Evolutionary conservation across 1,140 invertebrate genomes (phyloP), one percentile per base, ranked within the genome.

Genomic region (Drosophila mojavensis): DNA sequence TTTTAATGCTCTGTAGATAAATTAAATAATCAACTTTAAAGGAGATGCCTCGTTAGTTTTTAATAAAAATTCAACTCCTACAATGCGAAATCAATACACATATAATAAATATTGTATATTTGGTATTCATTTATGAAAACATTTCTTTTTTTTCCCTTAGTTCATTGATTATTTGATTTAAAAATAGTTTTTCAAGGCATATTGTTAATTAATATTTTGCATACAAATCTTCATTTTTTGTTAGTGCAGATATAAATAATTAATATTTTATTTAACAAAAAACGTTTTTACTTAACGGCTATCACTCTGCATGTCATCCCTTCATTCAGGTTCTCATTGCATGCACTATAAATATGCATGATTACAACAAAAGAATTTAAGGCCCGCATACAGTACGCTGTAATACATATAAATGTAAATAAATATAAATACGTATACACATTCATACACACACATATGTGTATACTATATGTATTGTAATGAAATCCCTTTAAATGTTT

Each of bases 401-500:
- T 7, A 13, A 43, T n/a, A 59, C 13, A 63, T 50, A 41, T 47
- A 43, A 20, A 67, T 67, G 33, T n/a, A 53, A 60, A 58, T 36
- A 58, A 26, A 68, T 65, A 66, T 20, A 65, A 59, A 39, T 39
- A 41, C 6, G 17, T 28, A 43, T 4, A 59, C 30, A 65, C 17
- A 53, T 47, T 33, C 48, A 36, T 67, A 70, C 28, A 24, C 17
- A 43, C 41, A 43, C 41, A 15, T 0, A 61, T 68, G 4, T 58
- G 41, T 24, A 54, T 20, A 26, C 24, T 59, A n/a, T 65, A 28
- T 26, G 33, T 59, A 58, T 78, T 86, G 82, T 90, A 89, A 89
- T 89, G 85, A 89, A 89, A 89, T 84, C 80, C 66, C 78, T 81
- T 89, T 84, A 89, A 89, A 89, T 89, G 84, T 89, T 89, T 89